Conservation (phyloP, 2,797 vertebrate species). For the Remorina albescens region DNA sequence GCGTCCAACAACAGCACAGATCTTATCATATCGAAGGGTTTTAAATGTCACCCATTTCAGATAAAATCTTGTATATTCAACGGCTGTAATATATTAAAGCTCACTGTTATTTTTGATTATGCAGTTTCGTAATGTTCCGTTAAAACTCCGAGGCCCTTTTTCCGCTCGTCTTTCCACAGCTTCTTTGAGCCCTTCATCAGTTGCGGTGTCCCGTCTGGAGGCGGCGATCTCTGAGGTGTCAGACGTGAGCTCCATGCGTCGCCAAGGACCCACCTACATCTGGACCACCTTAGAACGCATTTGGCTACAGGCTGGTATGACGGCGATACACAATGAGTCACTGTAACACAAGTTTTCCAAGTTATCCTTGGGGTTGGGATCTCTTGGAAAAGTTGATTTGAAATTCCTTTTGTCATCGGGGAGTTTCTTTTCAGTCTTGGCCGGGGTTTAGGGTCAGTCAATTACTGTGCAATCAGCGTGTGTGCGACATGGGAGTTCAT, state of each 20-base stretch:
- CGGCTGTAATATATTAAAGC: not conserved
- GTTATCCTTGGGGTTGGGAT: not conserved
- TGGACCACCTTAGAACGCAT: constrained; percentile 95
- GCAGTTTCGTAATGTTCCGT: not conserved
- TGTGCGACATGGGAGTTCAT: constrained; percentile 5
- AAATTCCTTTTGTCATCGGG: not conserved
- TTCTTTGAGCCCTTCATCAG: constrained; percentile 89
- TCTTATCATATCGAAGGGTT: not conserved
- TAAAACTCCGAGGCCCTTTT: too few species aligned
- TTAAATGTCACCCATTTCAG: not conserved
- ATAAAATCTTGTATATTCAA: not conserved
- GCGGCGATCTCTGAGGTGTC: constrained; percentile 95
- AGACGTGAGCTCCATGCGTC: constrained; percentile 86
- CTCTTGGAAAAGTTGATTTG: constrained; percentile 9
- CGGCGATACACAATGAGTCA: not conserved
- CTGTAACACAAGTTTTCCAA: not conserved
- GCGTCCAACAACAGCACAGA: not conserved
- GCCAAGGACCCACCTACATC: constrained; percentile 92
- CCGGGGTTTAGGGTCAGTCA: not conserved
- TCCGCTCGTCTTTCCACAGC: constrained; percentile 80
- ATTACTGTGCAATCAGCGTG: not conserved
- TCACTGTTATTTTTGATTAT: too few species aligned
- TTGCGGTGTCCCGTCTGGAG: constrained; percentile 93
- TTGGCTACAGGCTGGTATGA: constrained; percentile 95
- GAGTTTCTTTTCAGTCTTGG: not conserved